Percentiles rank a stretch among this genome's conserved stretches.
phyloP scores from a whole-genome alignment of 2,113 vertebrate genomes.

The Crotalus tigris region DNA sequence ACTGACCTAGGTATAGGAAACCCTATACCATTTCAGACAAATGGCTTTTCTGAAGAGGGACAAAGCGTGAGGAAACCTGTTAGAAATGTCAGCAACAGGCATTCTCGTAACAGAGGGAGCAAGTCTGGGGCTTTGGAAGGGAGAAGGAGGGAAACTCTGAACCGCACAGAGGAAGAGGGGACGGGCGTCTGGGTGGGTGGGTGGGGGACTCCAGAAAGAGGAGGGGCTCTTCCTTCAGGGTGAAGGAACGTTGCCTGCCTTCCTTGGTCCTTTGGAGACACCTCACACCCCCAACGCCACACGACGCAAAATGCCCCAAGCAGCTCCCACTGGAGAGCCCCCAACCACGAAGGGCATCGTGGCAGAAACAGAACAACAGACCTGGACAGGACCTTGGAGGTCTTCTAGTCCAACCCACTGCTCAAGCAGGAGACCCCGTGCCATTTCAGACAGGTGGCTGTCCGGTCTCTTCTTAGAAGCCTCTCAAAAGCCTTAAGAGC shows the following conservation, averaged over 20 bases:
- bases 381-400: neutral
- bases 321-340: too few relatives aligned
- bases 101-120: neutral
- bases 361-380: neutral
- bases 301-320: neutral
- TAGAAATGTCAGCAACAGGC: neutral
- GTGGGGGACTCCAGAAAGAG: neutral
- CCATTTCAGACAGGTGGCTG: too few relatives aligned
- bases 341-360: neutral
- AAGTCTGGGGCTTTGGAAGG: too few relatives aligned
- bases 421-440: too few relatives aligned
- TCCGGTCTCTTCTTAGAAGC: too few relatives aligned
- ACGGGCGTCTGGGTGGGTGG: too few relatives aligned
- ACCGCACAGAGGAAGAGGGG: neutral
- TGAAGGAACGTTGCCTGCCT: neutral
- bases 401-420: too few relatives aligned
- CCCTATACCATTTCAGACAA: too few relatives aligned
- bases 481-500: too few relatives aligned
- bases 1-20: too few relatives aligned
- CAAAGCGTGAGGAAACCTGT: accelerated
- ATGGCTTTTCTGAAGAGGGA: neutral
- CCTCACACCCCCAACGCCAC: neutral
- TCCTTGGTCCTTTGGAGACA: neutral
- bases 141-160: neutral
- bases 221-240: neutral